phyloP scores from a whole-genome alignment of 2,797 vertebrate genomes.

The Tragopan temminckii region DNA sequence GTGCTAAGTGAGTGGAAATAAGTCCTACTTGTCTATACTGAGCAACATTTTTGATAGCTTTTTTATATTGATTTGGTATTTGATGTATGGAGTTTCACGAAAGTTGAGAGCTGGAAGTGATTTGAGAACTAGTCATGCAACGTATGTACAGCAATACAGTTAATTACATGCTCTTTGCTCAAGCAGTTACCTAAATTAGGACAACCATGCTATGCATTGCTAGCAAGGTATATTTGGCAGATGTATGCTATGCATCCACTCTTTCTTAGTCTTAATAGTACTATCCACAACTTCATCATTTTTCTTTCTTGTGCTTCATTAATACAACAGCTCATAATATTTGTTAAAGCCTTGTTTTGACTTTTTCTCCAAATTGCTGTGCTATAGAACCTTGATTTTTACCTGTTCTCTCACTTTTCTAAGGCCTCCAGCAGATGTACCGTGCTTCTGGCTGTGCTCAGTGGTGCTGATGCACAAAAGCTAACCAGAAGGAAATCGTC shows the following conservation, averaged over 20 bases:
- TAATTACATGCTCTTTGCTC: background rate
- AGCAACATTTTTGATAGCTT: background rate
- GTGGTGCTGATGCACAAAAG: background rate
- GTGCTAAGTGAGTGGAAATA: background rate
- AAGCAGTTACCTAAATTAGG: background rate
- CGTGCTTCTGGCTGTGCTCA: rapidly evolving
- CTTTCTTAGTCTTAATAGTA: background rate
- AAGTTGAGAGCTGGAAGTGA: background rate
- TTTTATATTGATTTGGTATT: background rate
- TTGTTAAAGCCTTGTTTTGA: background rate
- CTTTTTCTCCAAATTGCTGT: background rate
- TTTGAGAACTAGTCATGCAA: background rate
- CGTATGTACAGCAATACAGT: background rate
- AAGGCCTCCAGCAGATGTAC: background rate
- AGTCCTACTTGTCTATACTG: background rate
- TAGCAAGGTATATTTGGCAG: background rate
- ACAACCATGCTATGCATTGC: background rate
- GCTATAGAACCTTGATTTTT: background rate
- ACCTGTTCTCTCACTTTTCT: background rate
- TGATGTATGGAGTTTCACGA: background rate
- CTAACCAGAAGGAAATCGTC: background rate
- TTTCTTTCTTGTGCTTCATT: background rate
- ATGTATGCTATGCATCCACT: background rate
- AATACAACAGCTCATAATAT: background rate
- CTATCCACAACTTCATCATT: background rate